Percentiles rank a stretch among this genome's conserved stretches.
These are phyloP conservation scores for Arctia plantaginis DNA, from an alignment of 2,888 invertebrate genomes.

Conservation along the genomic window DNA sequence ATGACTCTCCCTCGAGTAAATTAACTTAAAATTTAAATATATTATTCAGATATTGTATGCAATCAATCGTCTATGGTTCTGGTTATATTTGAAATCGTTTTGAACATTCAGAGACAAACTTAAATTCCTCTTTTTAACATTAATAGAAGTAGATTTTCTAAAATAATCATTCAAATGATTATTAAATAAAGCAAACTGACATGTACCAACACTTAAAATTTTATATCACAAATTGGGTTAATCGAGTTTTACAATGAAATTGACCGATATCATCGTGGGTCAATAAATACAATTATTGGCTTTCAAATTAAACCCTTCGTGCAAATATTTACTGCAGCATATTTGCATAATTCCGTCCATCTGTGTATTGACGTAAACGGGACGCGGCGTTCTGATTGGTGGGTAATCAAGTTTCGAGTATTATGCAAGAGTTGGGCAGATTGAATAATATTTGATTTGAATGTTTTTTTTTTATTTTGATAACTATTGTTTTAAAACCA, in stretches of 20 bases:
- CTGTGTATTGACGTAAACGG: slow-evolving; percentile 50
- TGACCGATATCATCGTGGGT: slow-evolving; percentile 36
- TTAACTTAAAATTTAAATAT: too few relatives aligned
- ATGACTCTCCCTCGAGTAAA: too few relatives aligned
- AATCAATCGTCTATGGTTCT: too few relatives aligned
- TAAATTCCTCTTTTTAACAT: too few relatives aligned
- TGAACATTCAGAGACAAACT: too few relatives aligned
- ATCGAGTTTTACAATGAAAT: neutral
- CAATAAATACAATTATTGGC: slow-evolving; percentile 50
- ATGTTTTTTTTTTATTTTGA: neutral
- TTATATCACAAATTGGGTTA: neutral
- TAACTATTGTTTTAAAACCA: too few relatives aligned
- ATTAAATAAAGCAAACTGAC: neutral
- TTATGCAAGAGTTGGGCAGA: slow-evolving; percentile 43
- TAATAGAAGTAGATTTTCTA: neutral
- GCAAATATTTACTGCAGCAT: slow-evolving; percentile 42
- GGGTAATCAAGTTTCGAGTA: slow-evolving; percentile 38
- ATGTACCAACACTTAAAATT: neutral
- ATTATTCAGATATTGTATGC: too few relatives aligned
- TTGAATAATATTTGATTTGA: slow-evolving; percentile 18
- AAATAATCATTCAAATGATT: too few relatives aligned
- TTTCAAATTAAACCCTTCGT: slow-evolving; percentile 35
- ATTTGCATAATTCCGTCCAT: slow-evolving; percentile 57
- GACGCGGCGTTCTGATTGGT: slow-evolving; percentile 50
- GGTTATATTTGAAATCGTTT: too few relatives aligned